Percentiles rank a stretch among this genome's conserved stretches.
These are phyloP conservation scores for Tinamus guttatus DNA, from an alignment of 2,113 vertebrate genomes.

Conservation along the genomic window DNA sequence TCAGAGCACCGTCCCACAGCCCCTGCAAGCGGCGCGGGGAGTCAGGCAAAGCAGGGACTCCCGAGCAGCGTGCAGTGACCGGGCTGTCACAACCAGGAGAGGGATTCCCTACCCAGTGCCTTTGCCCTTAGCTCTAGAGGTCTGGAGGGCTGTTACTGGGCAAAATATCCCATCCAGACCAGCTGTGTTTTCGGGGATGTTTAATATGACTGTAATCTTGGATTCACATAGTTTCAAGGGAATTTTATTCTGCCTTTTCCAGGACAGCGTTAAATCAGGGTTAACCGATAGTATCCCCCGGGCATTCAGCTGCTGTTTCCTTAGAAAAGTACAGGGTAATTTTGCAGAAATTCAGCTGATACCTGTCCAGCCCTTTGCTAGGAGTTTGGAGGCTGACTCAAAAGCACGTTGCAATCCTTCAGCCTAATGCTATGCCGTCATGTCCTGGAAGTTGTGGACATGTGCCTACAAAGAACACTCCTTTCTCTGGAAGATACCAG, in stretches of 20 bases:
- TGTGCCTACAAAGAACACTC: rapidly evolving
- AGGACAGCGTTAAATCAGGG: neutral
- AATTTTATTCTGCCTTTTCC: neutral
- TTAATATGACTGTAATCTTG: rapidly evolving
- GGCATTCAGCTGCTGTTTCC: rapidly evolving
- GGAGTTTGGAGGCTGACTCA: neutral
- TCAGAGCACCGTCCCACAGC: no score
- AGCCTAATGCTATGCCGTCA: rapidly evolving
- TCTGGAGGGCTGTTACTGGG: neutral
- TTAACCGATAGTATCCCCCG: rapidly evolving
- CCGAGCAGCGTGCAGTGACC: neutral
- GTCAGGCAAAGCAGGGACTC: neutral
- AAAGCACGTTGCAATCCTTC: neutral
- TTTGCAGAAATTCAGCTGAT: neutral
- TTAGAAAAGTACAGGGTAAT: neutral
- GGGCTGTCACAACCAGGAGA: no score
- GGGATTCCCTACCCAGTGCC: no score
- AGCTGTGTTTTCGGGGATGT: neutral
- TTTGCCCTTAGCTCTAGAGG: no score
- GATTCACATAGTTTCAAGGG: neutral
- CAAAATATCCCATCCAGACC: rapidly evolving
- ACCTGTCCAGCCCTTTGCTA: neutral
- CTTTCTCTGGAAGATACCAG: neutral
- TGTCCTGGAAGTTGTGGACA: neutral
- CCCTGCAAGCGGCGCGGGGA: neutral